phyloP scores from a whole-genome alignment of 2,888 invertebrate species.

The Caenorhabditis panamensis region DNA sequence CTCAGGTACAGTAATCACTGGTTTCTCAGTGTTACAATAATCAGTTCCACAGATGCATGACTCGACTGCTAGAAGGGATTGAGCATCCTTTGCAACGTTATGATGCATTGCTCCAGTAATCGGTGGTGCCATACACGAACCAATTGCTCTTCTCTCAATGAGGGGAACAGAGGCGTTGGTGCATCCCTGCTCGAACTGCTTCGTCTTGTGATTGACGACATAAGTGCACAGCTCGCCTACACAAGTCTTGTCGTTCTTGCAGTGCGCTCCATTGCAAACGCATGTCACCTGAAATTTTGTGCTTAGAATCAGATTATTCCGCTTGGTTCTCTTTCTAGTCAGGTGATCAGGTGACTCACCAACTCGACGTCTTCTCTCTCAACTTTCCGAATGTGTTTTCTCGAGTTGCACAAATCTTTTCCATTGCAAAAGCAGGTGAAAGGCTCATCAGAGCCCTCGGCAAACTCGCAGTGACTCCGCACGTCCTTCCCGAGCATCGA shows the following conservation, averaged over 20 bases:
- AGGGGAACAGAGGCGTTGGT: conserved; percentile 79
- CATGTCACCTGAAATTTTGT: conserved; percentile 69
- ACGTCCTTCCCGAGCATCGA: conserved; percentile 73
- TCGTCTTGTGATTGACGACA: conserved; percentile 76
- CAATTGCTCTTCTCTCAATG: conserved; percentile 77
- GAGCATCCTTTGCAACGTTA: conserved; percentile 74
- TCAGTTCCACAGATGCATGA: conserved; percentile 77
- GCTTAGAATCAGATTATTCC: not conserved
- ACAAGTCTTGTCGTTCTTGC: conserved; percentile 72
- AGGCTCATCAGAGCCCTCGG: conserved; percentile 71
- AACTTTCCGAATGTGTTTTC: conserved; percentile 60
- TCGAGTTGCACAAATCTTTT: conserved; percentile 77
- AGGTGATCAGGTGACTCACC: conserved; percentile 36
- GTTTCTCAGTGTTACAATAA: conserved; percentile 78
- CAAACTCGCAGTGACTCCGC: conserved; percentile 75
- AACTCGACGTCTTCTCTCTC: conserved; percentile 74
- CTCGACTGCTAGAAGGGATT: conserved; percentile 76
- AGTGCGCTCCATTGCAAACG: conserved; percentile 77
- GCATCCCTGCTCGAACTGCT: conserved; percentile 77
- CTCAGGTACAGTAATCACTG: conserved; percentile 68
- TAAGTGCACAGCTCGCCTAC: conserved; percentile 78
- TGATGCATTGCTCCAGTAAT: conserved; percentile 81
- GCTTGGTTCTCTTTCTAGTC: not conserved
- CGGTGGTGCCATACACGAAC: conserved; percentile 79
- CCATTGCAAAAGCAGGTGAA: conserved; percentile 80